Base-by-base conservation (phyloP, 1,140 invertebrate species). In the Drosophila subobscura region DNA sequence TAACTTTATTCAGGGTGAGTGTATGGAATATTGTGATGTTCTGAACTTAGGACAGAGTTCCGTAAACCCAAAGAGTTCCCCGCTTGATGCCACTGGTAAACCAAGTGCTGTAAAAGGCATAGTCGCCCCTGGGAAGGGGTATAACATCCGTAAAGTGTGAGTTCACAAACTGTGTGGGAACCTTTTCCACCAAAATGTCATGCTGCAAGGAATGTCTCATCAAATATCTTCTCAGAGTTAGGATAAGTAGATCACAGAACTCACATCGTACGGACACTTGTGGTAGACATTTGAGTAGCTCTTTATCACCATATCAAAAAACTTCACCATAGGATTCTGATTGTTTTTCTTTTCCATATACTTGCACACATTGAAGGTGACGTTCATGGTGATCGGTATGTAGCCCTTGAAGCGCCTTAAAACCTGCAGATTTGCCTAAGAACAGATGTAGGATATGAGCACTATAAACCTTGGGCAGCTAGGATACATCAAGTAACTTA, bases 41-140 rank as follows among this genome's bases (percentile, higher is more conserved):
- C 3, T 7, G 8, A 12, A 3, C 8, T n/a, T 56, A 72, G 3
- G 65, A 59, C 33, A 70, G 14, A 12, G 25, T 59, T 14, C 7
- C 1, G 37, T 52, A 72, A 16, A 72, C 45, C 10, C 22, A 7
- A 1, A 72, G 4, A 7, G 33, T 47, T 6, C 5, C 41, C 5
- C 47, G 33, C 8, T 49, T 66, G 4, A 52, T 45, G 5, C 14
- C 37, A 12, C 41, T 46, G 25, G 0, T 0, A 22, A 25, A 16
- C 68, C 68, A 72, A 8, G 12, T 25, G 52, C 64, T 72, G 7
- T 27, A 25, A 6, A 59, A 72, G 5, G 23, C 42, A 20, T 59
- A 71, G 1, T 70, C 54, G 0, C 68, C 68, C 1, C 42, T 10
- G 0, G 68, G 68, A 20, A 72, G 12, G 0, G 49, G 66, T 6